Percentiles rank a stretch among this genome's conserved stretches.
Evolutionary conservation across 2,797 vertebrate species (phyloP).

Genomic region (Macrochelys suwanniensis): DNA sequence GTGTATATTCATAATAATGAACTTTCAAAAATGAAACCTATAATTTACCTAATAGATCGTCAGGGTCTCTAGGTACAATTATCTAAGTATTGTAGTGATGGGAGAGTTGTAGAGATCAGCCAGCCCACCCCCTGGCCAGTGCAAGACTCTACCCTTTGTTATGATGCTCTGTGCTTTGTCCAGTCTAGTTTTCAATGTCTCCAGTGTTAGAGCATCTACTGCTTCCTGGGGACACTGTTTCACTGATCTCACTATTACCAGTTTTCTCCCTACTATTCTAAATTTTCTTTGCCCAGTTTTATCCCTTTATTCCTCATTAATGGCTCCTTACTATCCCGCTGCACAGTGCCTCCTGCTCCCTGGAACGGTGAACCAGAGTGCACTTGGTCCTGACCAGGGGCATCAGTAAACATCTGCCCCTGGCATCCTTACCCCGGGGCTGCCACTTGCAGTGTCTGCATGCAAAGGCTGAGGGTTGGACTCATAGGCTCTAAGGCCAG

Average conservation of each 20-base stretch:
- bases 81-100: neutral
- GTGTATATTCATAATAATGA: neutral
- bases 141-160: rapidly evolving
- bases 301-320: neutral
- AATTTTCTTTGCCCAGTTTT: neutral
- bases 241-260: neutral
- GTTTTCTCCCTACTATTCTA: neutral
- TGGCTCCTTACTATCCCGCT: neutral
- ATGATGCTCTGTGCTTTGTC: neutral
- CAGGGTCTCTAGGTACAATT: neutral
- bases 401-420: neutral
- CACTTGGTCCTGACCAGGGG: rapidly evolving
- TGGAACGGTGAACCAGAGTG: neutral
- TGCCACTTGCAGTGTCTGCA: neutral
- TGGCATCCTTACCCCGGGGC: neutral
- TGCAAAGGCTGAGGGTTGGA: neutral
- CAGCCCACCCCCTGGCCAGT: neutral
- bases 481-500: no score
- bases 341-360: neutral
- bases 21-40: neutral
- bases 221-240: neutral
- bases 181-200: neutral
- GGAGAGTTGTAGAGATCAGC: neutral
- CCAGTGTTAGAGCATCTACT: neutral
- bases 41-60: neutral